These are phyloP conservation scores for Antheraea mylitta DNA, from an alignment of 1,140 invertebrate genomes.

Conservation along the genomic window DNA sequence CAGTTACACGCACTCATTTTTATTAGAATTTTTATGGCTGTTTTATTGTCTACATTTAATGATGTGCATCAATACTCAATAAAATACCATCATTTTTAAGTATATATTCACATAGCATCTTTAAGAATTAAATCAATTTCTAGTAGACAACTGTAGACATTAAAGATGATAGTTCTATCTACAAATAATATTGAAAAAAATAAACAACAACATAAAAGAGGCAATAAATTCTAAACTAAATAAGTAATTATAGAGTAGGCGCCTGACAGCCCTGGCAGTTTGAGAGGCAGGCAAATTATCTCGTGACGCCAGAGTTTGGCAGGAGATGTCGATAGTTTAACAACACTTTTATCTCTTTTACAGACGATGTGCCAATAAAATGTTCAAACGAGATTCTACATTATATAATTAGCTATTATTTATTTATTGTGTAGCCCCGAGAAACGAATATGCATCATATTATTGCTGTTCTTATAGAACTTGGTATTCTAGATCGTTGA, in stretches of 20 bases:
- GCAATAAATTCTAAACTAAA: not conserved
- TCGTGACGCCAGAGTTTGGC: constrained; percentile 9
- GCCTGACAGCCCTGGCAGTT: not conserved
- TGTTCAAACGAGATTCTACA: constrained; percentile 3
- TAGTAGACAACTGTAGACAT: not conserved
- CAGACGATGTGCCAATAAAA: constrained; percentile 3
- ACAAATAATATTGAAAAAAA: not conserved
- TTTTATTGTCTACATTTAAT: too few relatives aligned
- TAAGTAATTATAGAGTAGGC: constrained; percentile 1
- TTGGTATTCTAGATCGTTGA: too few relatives aligned
- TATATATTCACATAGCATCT: too few relatives aligned
- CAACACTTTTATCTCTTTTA: constrained; percentile 10
- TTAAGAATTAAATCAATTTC: too few relatives aligned
- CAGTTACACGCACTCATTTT: too few relatives aligned
- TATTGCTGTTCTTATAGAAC: too few relatives aligned
- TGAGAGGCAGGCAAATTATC: constrained; percentile 10
- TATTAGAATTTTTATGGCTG: too few relatives aligned
- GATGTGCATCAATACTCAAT: too few relatives aligned
- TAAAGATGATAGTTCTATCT: not conserved
- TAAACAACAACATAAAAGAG: not conserved
- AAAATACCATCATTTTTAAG: too few relatives aligned
- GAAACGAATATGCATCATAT: too few relatives aligned
- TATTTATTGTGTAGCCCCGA: too few relatives aligned
- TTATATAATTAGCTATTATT: not conserved
- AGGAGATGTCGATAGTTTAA: constrained; percentile 3